Evolutionary conservation across 2,888 invertebrate species (phyloP).

Genomic region (Harmothoe impar): DNA sequence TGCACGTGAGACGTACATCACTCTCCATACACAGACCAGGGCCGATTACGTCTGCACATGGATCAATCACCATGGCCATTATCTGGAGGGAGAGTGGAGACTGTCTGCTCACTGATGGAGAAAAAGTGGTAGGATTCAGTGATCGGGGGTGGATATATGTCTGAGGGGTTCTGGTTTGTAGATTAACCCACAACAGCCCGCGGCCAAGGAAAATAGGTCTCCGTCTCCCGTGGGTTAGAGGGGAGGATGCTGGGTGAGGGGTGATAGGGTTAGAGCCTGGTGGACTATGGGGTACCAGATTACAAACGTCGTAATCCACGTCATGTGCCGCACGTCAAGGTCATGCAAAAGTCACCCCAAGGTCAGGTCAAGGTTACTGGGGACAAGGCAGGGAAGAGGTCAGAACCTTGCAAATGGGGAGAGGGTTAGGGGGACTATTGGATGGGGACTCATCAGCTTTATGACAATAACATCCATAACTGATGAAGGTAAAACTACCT

Average conservation of each 20-base stretch:
- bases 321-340: background rate
- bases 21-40: background rate
- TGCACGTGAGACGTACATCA: background rate
- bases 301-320: background rate
- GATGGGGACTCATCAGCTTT: background rate
- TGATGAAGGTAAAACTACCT: too few relatives aligned
- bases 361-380: background rate
- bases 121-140: background rate
- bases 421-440: background rate
- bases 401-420: background rate
- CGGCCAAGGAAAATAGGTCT: constrained; percentile 3
- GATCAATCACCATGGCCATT: background rate
- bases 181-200: constrained; percentile 21
- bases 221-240: background rate
- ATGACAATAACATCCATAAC: constrained; percentile 1
- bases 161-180: background rate
- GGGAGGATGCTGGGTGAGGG: background rate
- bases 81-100: background rate
- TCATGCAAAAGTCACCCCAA: background rate
- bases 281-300: background rate
- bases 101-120: too few relatives aligned
- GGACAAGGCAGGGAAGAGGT: background rate
- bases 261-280: background rate
- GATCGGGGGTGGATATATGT: constrained; percentile 14
- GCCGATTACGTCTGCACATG: background rate